A percentile compares a stretch with the other conserved stretches of the same genome.
Conservation (phyloP, 1,140 invertebrate species). For the Achatina immaculata region DNA sequence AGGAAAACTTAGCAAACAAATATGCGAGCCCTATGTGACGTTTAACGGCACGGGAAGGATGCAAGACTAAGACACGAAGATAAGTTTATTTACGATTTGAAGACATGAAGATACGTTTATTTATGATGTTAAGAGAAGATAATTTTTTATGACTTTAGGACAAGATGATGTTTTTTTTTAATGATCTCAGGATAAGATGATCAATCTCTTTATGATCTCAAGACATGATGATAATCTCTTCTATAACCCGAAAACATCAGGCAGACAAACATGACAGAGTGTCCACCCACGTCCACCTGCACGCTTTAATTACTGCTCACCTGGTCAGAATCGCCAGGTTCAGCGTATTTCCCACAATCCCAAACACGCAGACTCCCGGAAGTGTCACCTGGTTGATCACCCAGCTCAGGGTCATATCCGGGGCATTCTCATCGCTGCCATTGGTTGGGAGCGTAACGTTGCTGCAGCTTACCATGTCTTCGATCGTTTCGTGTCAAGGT, state of each 20-base stretch:
- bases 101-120: slow-evolving; percentile 58
- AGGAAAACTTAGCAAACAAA: too few species aligned
- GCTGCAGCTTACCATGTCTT: too few species aligned
- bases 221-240: slow-evolving; percentile 54
- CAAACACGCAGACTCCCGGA: slow-evolving; percentile 60
- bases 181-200: too few species aligned
- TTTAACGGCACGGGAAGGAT: too few species aligned
- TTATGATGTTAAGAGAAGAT: slow-evolving; percentile 60
- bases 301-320: too few species aligned
- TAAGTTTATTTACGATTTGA: slow-evolving; percentile 48
- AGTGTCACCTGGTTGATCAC: slow-evolving; percentile 54
- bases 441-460: slow-evolving; percentile 17
- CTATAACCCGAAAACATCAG: slow-evolving; percentile 53
- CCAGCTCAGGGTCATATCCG: slow-evolving; percentile 46
- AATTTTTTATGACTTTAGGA: slow-evolving; percentile 58
- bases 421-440: slow-evolving; percentile 32
- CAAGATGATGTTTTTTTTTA: slow-evolving; percentile 53
- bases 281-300: too few species aligned
- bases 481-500: too few species aligned
- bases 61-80: slow-evolving; percentile 57
- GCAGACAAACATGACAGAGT: too few species aligned
- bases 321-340: slow-evolving; percentile 63
- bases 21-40: too few species aligned
- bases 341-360: slow-evolving; percentile 64
- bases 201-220: slow-evolving; percentile 60